Evolutionary conservation across 1,140 invertebrate genomes (phyloP), one percentile per base, ranked within the genome.

Genomic region (Trichoplusia ni): DNA sequence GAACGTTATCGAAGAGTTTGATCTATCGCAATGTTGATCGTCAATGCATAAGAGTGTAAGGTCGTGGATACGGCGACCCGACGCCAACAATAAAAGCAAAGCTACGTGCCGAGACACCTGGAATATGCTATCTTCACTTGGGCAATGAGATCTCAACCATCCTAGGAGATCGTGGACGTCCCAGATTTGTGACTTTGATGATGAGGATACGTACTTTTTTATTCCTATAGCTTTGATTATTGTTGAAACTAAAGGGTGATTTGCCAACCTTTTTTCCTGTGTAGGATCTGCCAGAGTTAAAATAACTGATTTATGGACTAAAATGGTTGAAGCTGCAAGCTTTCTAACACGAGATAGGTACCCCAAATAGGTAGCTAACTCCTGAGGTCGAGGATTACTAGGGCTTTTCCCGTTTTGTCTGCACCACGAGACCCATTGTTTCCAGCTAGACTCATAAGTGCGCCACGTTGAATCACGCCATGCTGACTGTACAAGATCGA

Each of bases 31-130:
- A 31, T 35, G 4, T 4, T 62, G 6, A 6, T 11, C 13, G 8
- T 69, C 65, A 13, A 76, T 75, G 6, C 38, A 23, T 31, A 82
- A 61, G 5, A 81, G 64, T 1, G 82, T 82, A 0, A 82, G 54
- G n/a, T 35, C 33, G 11, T 35, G 33, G 1, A 35, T 5, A 25
- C 81, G 27, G 1, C 80, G 35, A 7, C 82, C 80, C 1, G 82
- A 79, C 25, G 73, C 73, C 14, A 82, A 31, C 4, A 84, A 44
- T 16, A 40, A 9, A 0, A 21, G 9, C 18, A 40, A 21, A 3
- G 38, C 16, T 4, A 40, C 18, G n/a, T 40, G 18, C 9, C 38
- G 38, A 2, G 38, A 40, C 2, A 42, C 40, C 6, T 42, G 19
- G 23, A 23, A 23, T 1, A 42, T 42, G 11, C 19, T 42, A 2